These are phyloP conservation scores for Andrena bicolor DNA, from an alignment of 2,888 invertebrate species.

Conservation along the genomic window DNA sequence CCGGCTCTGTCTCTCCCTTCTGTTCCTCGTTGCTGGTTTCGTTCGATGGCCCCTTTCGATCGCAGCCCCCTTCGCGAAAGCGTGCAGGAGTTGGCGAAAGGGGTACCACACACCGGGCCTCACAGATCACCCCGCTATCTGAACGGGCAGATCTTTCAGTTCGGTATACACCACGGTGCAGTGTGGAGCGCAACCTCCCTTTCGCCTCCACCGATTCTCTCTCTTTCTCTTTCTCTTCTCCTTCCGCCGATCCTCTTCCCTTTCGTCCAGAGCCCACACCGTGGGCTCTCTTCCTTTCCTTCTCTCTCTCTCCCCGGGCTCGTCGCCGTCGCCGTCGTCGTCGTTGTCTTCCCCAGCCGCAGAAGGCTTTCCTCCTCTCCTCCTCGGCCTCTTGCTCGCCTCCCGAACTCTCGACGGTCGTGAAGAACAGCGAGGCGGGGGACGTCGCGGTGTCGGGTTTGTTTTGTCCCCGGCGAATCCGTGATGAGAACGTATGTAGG, in stretches of 20 bases:
- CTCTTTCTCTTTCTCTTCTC: conserved; percentile 6
- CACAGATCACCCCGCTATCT: conserved; percentile 85
- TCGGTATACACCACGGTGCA: conserved; percentile 73
- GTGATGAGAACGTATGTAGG: conserved; percentile 65
- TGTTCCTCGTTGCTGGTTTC: conserved; percentile 46
- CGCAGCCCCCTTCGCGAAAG: conserved; percentile 76
- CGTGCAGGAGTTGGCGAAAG: conserved; percentile 81
- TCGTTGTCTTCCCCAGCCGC: neutral
- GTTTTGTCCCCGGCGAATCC: conserved; percentile 61
- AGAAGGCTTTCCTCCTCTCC: conserved; percentile 24
- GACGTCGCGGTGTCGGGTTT: conserved; percentile 55
- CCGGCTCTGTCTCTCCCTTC: conserved; percentile 22
- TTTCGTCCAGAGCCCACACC: neutral
- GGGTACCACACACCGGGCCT: conserved; percentile 85
- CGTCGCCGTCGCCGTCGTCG: neutral
- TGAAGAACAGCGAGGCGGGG: conserved; percentile 40
- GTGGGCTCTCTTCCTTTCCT: conserved; percentile 10
- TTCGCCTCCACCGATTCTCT: conserved; percentile 43
- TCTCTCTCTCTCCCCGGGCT: neutral
- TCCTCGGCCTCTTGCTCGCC: conserved; percentile 6
- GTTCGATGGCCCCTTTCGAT: conserved; percentile 67
- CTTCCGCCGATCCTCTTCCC: neutral
- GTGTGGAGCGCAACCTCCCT: conserved; percentile 64
- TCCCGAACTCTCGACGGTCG: conserved; percentile 23
- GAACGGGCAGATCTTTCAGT: conserved; percentile 80